Base-by-base conservation (phyloP, 2,113 vertebrate species). In the Chaetodon trifascialis region DNA sequence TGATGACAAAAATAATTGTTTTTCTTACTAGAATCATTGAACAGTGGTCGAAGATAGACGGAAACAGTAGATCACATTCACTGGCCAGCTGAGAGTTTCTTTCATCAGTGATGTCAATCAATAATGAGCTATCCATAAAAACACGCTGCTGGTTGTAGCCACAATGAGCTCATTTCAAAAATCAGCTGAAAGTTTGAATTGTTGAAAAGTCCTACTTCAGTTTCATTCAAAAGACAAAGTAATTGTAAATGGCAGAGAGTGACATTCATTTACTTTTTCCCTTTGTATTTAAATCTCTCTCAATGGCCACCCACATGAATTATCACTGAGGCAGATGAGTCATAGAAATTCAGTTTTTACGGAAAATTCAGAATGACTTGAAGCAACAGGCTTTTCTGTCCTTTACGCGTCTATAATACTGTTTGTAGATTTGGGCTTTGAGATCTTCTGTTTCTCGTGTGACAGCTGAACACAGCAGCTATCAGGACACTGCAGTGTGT, bases 261-360 rank as follows among this genome's bases (percentile, higher is more conserved):
- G 23, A 30, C 58, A 11, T 51, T 65, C 2, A 19, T 62, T 40
- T 21, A 7, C 36, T 23, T 14, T 38, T 2, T 38, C 17, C 5
- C n/a, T 73, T n/a, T 66, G 5, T 9, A 0, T 30, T 12, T 36
- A 25, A 49, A 60, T 62, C 46, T 47, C 17, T 23, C 19, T 36
- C 25, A 62, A 55, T 76, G 58, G 74, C 62, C 46, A 49, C 4
- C 19, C 30, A 76, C 38, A 64, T 80, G 66, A 81, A n/a, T 81
- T 73, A 82, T 66, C 12, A 12, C 4, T 16, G 44, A 38, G 52
- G 16, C 38, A 30, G 4, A 34, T 54, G 66, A 76, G 51, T 76
- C 77, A 88, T 42, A 34, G 30, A 21, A 17, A 25, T 16, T 16
- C 10, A 5, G 25, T 42, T 30, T 66, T 49, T 25, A 30, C 2